phyloP scores from a whole-genome alignment of 2,888 invertebrate genomes.

The Erebia epiphron region DNA sequence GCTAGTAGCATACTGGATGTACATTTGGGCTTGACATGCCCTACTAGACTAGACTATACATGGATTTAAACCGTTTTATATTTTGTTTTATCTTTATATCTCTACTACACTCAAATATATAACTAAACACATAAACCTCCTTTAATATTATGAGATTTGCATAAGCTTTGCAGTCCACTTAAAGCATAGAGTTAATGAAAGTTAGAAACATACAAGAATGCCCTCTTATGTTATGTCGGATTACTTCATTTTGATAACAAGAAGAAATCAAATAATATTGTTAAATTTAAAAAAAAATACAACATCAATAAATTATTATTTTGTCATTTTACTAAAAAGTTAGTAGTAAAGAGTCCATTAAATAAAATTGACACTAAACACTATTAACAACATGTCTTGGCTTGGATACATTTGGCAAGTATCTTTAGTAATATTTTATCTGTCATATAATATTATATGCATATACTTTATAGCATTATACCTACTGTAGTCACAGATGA shows the following conservation, averaged over 20 bases:
- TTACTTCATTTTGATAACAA: not conserved
- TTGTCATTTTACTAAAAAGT: constrained; percentile 3
- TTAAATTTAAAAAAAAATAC: not conserved
- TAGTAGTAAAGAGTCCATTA: not conserved
- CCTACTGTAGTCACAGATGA: too few relatives aligned
- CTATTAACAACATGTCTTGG: constrained; percentile 12
- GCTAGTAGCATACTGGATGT: not conserved
- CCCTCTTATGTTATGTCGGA: not conserved
- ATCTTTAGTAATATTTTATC: not conserved
- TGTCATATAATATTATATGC: not conserved
- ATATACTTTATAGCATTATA: too few relatives aligned
- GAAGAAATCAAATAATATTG: not conserved
- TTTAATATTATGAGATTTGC: constrained; percentile 7
- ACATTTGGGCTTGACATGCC: not conserved
- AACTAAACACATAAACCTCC: not conserved
- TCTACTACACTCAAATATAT: not conserved
- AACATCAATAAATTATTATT: not conserved
- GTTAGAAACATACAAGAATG: not conserved
- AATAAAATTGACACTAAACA: not conserved
- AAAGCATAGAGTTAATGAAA: not conserved
- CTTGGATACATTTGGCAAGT: constrained; percentile 3
- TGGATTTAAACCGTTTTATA: too few relatives aligned
- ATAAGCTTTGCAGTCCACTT: constrained; percentile 2
- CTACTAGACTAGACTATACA: too few relatives aligned
- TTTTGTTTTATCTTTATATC: not conserved